Evolutionary conservation across 2,888 invertebrate genomes (phyloP), one percentile per base, ranked within the genome.

Genomic region (Nezara viridula): DNA sequence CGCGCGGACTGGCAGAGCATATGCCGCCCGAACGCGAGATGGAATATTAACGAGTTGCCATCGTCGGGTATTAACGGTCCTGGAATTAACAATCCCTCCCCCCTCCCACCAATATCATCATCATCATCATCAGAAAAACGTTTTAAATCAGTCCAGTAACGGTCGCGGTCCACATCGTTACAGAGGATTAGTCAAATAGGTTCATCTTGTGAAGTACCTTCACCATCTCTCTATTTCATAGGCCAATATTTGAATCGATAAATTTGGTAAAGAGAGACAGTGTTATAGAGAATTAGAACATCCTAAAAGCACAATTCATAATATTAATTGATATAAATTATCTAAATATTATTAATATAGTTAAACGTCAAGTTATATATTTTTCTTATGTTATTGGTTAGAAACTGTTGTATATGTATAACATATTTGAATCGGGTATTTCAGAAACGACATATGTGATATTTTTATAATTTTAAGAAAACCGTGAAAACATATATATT

Each of bases 1-100:
- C 27, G 27, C 27, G 27, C 55, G n/a, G 55, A n/a, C 60, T 27
- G 60, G 60, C 27, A 16, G 27, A 60, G 60, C 60, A 60, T 60
- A 60, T 60, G 60, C 27, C 27, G 14, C 60, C 60, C 60, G 4
- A 16, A 60, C 27, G 60, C 14, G 27, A 27, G 60, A 60, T 60
- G 60, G 60, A 60, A 60, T 60, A 60, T 60, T 60, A 60, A 60
- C 60, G 60, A 60, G 60, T 60, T 60, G 60, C 60, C 60, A 60
- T 27, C 60, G 27, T 27, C 27, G 60, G 60, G 60, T 60, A 60
- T 60, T 60, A 60, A 60, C 60, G 60, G 27, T 60, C 14, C 60
- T 27, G 60, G 27, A 60, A 60, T 60, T 60, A 60, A 60, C 60
- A 60, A 60, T 9, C 60, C 27, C 60, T 6, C 6, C 27, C 27